Evolutionary conservation across 2,113 vertebrate genomes (phyloP).

Genomic region (Antechinus flavipes): DNA sequence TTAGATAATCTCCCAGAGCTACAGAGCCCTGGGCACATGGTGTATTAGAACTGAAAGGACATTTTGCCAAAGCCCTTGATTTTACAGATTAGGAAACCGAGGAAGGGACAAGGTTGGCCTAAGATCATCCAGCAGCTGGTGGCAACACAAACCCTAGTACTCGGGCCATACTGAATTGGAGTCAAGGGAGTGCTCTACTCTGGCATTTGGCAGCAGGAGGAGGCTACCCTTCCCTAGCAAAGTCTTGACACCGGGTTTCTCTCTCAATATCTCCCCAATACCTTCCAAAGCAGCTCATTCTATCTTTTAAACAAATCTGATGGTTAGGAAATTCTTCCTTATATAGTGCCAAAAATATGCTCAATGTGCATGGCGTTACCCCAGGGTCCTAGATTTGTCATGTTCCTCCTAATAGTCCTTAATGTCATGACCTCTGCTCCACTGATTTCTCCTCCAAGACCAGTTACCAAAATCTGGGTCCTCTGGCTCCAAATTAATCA

Average conservation of each 20-base stretch:
- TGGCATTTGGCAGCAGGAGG: background rate
- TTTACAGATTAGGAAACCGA: background rate
- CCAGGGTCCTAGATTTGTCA: background rate
- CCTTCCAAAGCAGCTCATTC: background rate
- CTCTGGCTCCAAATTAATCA: background rate
- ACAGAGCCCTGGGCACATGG: background rate
- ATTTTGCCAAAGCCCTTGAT: background rate
- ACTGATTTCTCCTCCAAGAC: background rate
- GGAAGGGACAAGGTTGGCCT: background rate
- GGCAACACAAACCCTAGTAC: background rate
- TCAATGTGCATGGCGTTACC: background rate
- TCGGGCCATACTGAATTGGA: background rate
- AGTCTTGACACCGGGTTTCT: background rate
- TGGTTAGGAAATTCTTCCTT: background rate
- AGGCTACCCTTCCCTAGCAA: background rate
- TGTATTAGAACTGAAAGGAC: background rate
- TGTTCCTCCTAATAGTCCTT: background rate
- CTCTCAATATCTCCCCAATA: background rate
- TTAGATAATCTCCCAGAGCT: background rate
- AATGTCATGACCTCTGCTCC: background rate
- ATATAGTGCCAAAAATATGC: background rate
- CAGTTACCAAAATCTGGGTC: background rate
- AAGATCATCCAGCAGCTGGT: background rate
- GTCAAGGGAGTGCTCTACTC: background rate
- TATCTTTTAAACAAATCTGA: background rate